Evolutionary conservation across 2,888 invertebrate genomes (phyloP).

Genomic region (Clepsis dumicolana): DNA sequence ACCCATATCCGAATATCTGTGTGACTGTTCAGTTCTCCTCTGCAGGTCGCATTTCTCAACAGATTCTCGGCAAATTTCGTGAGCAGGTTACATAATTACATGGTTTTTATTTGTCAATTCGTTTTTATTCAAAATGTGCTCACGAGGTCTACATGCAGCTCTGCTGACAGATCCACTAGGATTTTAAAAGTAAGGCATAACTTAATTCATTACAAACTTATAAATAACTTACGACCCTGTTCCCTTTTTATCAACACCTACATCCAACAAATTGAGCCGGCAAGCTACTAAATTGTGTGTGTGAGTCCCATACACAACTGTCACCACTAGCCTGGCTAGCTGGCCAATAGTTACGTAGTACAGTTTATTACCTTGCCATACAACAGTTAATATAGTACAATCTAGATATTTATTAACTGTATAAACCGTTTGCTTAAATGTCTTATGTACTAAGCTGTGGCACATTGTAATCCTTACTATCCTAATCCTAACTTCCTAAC

Average conservation of each 20-base stretch:
- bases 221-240: background rate
- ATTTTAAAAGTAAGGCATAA: background rate
- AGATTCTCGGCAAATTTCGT: no score
- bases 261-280: slow-evolving; percentile 26
- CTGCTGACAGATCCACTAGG: no score
- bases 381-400: background rate
- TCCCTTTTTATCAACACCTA: background rate
- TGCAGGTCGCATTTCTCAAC: no score
- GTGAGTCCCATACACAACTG: slow-evolving; percentile 31
- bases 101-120: no score
- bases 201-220: background rate
- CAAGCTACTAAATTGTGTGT: slow-evolving; percentile 26
- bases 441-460: no score
- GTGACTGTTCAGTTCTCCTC: no score
- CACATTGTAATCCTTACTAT: no score
- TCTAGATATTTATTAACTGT: background rate
- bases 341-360: slow-evolving; percentile 25
- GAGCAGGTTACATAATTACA: no score
- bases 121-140: no score
- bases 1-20: no score
- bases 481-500: no score
- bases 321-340: slow-evolving; percentile 24
- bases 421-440: background rate
- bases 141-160: no score
- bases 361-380: slow-evolving; percentile 24